phyloP scores from a whole-genome alignment of 2,888 invertebrate species.

The Tenodera sinensis region DNA sequence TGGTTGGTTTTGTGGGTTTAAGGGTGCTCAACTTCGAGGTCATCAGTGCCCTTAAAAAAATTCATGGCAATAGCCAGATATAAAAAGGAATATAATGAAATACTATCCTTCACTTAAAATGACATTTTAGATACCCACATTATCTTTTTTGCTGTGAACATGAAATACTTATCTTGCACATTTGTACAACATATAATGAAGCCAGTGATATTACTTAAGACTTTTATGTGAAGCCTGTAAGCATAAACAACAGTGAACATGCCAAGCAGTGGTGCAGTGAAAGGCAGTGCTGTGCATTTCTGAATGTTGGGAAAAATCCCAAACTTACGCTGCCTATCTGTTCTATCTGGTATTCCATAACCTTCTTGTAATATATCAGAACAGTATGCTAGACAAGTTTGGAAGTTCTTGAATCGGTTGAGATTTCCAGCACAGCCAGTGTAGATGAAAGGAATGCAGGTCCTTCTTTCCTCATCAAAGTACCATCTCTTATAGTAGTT shows the following conservation, averaged over 20 bases:
- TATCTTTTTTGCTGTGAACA: background rate
- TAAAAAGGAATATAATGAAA: background rate
- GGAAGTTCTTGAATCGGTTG: slow-evolving; percentile 76
- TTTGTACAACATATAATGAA: background rate
- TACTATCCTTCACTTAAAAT: background rate
- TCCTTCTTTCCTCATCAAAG: slow-evolving; percentile 63
- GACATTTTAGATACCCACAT: background rate
- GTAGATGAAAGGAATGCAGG: slow-evolving; percentile 77
- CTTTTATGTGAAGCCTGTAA: background rate
- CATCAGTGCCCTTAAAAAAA: too few species aligned
- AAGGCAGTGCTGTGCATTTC: slow-evolving; percentile 15
- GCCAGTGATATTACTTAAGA: background rate
- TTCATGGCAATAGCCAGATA: too few species aligned
- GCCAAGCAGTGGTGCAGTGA: background rate
- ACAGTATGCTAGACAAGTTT: slow-evolving; percentile 65
- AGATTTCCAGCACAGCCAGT: slow-evolving; percentile 83
- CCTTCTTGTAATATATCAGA: slow-evolving; percentile 31
- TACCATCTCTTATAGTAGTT: slow-evolving; percentile 61
- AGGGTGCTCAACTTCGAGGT: too few species aligned
- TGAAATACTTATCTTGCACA: background rate
- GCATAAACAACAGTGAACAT: background rate
- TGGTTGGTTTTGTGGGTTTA: too few species aligned
- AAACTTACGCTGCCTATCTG: slow-evolving; percentile 21
- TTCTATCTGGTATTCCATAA: slow-evolving; percentile 13
- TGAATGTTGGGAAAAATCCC: background rate